These are phyloP conservation scores for Oncorhynchus clarkii DNA, from an alignment of 2,113 vertebrate genomes.

Conservation along the genomic window DNA sequence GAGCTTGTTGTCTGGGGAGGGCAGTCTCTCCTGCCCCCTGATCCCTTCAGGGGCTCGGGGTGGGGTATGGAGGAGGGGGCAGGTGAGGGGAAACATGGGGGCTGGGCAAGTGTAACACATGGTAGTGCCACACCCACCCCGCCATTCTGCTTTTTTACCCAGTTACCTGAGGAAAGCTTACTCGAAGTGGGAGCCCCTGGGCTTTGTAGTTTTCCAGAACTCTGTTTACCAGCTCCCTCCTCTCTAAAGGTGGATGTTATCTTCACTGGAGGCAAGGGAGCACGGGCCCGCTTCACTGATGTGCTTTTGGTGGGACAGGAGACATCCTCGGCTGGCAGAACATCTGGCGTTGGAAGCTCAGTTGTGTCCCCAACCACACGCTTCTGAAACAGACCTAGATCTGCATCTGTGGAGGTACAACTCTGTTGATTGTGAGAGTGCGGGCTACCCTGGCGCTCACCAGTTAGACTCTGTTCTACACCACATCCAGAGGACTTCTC, in stretches of 20 bases:
- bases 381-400: not conserved
- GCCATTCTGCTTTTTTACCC: not conserved
- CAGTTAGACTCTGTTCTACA: not conserved
- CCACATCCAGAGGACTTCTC: not conserved
- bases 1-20: slow-evolving; percentile 45
- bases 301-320: slow-evolving; percentile 25
- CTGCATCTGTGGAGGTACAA: not conserved
- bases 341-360: not conserved
- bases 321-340: slow-evolving; percentile 10
- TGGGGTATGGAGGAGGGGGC: slow-evolving; percentile 38
- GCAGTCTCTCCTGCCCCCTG: slow-evolving; percentile 65
- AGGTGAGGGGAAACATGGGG: slow-evolving; percentile 21
- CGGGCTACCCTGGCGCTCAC: not conserved
- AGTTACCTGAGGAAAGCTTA: not conserved
- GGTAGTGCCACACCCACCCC: not conserved
- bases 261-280: slow-evolving; percentile 59
- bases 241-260: not conserved
- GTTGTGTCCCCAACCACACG: not conserved
- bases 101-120: not conserved
- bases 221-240: not conserved
- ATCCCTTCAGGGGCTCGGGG: slow-evolving; percentile 31
- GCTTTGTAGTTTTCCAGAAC: not conserved
- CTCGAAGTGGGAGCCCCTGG: not conserved
- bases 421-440: not conserved
- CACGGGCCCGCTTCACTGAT: slow-evolving; percentile 54